Evolutionary conservation across 1,140 invertebrate genomes (phyloP), one percentile per base, ranked within the genome.

Genomic region (Macrobrachium nipponense): DNA sequence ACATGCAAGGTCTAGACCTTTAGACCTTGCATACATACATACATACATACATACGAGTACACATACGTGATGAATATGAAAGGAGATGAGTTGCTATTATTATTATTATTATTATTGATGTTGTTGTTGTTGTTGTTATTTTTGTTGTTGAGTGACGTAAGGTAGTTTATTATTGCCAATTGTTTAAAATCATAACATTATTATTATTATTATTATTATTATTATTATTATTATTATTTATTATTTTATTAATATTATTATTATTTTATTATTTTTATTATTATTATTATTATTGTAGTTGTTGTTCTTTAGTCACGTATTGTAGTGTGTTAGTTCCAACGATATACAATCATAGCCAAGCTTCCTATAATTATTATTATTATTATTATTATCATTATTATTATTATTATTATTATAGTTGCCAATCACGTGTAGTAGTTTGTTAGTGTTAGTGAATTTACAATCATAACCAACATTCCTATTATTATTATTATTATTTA

Each of bases 341-440:
- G 27, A n/a, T 6, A 7, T 66, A 23, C 20, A 6, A 66, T 66
- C 14, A 66, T 66, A 5, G 5, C 5, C 5, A 7, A 14, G 17
- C 4, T 66, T 66, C 7, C 15, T 66, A 66, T 66, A 7, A 66
- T 66, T 66, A 66, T 66, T 66, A 66, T 27, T 66, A 66, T 66
- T 66, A 66, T 66, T 66, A 66, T 66, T 2, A 66, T 66, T 27
- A 66, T 66, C 8, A 66, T 66, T 27, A 66, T 66, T n/a, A 66
- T 66, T 27, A 66, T 66, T 27, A 66, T 66, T 27, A 66, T 66
- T 66, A 66, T 66, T 66, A 66, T 66, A 7, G 12, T 66, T 66
- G 8, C 12, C 5, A 66, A 7, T 66, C 15, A n/a, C 17, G 8
- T 27, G 12, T 14, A 8, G 18, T 11, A 20, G 8, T 20, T 11